Evolutionary conservation across 1,140 invertebrate genomes (phyloP).

Genomic region (Orussus abietinus): DNA sequence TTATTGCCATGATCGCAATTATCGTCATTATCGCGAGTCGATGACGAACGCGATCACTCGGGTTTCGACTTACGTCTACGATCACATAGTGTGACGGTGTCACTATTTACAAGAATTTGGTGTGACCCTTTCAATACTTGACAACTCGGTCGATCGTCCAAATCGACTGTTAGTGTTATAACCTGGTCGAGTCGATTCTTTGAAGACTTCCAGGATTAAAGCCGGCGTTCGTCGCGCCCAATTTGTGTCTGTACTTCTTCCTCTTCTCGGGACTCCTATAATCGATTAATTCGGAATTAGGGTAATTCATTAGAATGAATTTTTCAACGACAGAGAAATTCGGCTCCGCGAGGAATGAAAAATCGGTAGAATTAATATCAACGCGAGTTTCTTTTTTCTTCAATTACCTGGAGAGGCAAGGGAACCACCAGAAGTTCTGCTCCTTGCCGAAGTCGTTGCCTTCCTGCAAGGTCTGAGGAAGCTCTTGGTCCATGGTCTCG

Average conservation of each 20-base stretch:
- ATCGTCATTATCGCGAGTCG: too few relatives aligned
- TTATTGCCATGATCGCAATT: too few relatives aligned
- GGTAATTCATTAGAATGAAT: too few relatives aligned
- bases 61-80: too few relatives aligned
- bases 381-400: too few relatives aligned
- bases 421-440: slow-evolving; percentile 75
- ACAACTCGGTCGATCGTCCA: not conserved
- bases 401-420: slow-evolving; percentile 65
- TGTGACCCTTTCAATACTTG: not conserved
- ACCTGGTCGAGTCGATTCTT: slow-evolving; percentile 45
- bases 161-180: slow-evolving; percentile 32
- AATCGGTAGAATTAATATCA: not conserved
- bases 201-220: slow-evolving; percentile 44
- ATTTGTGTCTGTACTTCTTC: slow-evolving; percentile 36
- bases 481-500: slow-evolving; percentile 77
- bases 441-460: slow-evolving; percentile 79
- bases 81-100: too few relatives aligned
- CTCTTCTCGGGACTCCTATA: slow-evolving; percentile 33
- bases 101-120: slow-evolving; percentile 31
- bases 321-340: too few relatives aligned
- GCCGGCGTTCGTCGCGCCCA: slow-evolving; percentile 42
- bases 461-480: slow-evolving; percentile 78
- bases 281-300: too few relatives aligned
- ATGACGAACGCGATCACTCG: too few relatives aligned
- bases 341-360: too few relatives aligned